Evolutionary conservation across 2,797 vertebrate species (phyloP), one percentile per base, ranked within the genome.

Genomic region (Chrysocyon brachyurus): DNA sequence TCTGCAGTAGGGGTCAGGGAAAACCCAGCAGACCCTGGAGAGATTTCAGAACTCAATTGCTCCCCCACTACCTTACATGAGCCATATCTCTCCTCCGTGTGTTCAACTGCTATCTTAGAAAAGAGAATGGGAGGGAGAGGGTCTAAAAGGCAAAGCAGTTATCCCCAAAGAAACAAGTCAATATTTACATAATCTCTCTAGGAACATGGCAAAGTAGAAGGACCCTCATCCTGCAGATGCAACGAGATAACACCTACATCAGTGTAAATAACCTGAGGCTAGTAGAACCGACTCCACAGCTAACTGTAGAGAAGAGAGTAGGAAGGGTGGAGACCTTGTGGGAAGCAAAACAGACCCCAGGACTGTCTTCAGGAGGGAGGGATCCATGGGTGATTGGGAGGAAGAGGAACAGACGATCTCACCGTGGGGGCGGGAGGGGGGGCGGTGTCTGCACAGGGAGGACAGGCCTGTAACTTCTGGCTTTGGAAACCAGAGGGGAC

Each of bases 371-470:
- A 49, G 46, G 15, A 75, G 15, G 66, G n/a, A 33, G n/a, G 16
- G 66, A 66, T 17, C 31, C 31, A n/a, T 16, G 6, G 24, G 15
- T 26, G 40, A 7, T 49, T 28, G 46, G 26, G 49, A 31, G 66
- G 66, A 17, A 33, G 16, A 68, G 66, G 33, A 33, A 68, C 16
- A 19, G 66, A 33, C 66, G n/a, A 33, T 68, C 16, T n/a, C 64
- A 66, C 31, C 1, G n/a, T 1, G 36, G 33, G 6, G 5, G 6
- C 1, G 40, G 5, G 40, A 6, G 1, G 1, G 5, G 4, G 36
- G 36, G 5, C 36, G 40, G 5, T 40, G 40, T n/a, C 64, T 33
- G 66, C n/a, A 68, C 16, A 68, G n/a, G 16, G 17, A 68, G 33
- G n/a, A 68, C 4, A 33, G n/a, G 10, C n/a, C 56, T n/a, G 16